phyloP scores from a whole-genome alignment of 2,113 vertebrate species.

The Phyllostomus discolor region DNA sequence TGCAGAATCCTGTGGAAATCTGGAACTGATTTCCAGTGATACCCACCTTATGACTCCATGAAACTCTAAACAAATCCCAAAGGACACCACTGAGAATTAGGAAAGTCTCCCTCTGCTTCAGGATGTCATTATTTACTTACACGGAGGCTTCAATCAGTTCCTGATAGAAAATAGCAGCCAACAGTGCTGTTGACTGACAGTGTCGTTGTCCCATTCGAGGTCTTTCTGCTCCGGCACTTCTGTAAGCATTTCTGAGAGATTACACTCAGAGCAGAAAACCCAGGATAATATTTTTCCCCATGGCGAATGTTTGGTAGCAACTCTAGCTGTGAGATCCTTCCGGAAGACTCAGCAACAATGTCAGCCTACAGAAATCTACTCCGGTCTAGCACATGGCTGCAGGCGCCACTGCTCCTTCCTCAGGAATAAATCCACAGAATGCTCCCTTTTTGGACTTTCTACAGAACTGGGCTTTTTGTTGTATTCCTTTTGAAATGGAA shows the following conservation, averaged over 20 bases:
- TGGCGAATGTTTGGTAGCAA: not conserved
- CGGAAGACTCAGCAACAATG: not conserved
- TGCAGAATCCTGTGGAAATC: constrained; percentile 9
- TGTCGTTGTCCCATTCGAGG: not conserved
- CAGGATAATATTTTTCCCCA: not conserved
- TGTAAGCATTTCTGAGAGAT: not conserved
- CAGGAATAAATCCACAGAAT: not conserved
- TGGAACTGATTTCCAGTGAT: constrained; percentile 6
- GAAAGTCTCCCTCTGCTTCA: not conserved
- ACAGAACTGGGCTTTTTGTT: constrained; percentile 32
- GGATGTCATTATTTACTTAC: not conserved
- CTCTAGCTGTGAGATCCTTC: not conserved
- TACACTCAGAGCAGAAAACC: not conserved
- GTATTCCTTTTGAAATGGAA: constrained; percentile 31
- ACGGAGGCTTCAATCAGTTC: not conserved
- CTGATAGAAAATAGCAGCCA: not conserved
- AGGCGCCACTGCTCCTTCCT: not conserved
- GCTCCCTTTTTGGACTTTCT: not conserved
- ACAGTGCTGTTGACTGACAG: not conserved
- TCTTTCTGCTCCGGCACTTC: not conserved
- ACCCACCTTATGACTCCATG: not conserved
- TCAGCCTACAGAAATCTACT: not conserved
- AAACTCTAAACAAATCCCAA: not conserved
- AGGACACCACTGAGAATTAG: not conserved
- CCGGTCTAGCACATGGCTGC: not conserved